Evolutionary conservation across 1,140 invertebrate species (phyloP), one percentile per base, ranked within the genome.

Genomic region (Drosophila orosa): DNA sequence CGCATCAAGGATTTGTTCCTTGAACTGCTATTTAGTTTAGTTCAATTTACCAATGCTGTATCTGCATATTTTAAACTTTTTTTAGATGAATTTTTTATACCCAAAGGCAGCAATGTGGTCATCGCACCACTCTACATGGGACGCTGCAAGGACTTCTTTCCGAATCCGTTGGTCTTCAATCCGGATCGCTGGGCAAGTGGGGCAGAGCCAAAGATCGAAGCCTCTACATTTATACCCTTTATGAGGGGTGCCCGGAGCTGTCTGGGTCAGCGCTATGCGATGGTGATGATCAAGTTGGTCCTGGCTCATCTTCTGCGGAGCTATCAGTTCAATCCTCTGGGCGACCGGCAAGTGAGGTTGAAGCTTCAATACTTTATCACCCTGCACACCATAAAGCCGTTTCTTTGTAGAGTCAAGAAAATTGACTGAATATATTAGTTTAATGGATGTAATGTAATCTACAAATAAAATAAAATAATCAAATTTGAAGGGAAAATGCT

Each of bases 141-240:
- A 1, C 71, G 80, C 7, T 87, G 79, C 45, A 48, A 72, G 40
- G 90, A 92, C 0, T 60, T 93, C 52, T 97, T 94, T 90, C 94
- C 96, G 7, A 93, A 97, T 74, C 96, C 97, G 0, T 86, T 95
- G 5, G 92, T 89, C 25, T 98, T 96, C 75, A 93, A 95, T 86
- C 97, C 97, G 0, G 96, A 97, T 22, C 93, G 96, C 80, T 97
- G 97, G 92, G 58, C 65, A 1, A 78, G 58, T n/a, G 68, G 76
- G 33, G 61, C 93, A 54, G 45, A 80, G 4, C 67, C 78, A n/a
- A 87, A 84, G 47, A 90, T 94, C 22, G 93, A 93, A 58, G 93
- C 93, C 4, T 94, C 92, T 75, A 92, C 93, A 0, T 96, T 94
- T 75, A 91, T 95, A 35, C 95, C 95, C 17, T 96, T 96, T 71